Base-by-base conservation (phyloP, 1,140 invertebrate species). In the Drosophila kepulauana region DNA sequence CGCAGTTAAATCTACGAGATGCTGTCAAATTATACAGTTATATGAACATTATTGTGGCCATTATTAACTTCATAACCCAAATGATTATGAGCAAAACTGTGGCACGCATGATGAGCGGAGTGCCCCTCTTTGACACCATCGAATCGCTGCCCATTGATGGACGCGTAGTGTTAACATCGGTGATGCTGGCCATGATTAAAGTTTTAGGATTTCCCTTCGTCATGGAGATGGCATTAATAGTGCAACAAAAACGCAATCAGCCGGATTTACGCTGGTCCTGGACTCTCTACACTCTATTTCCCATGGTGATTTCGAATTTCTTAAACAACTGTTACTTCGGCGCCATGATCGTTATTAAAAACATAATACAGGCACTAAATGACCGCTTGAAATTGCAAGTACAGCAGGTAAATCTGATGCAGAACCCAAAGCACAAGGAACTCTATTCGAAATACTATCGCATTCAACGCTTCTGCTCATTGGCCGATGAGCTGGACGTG, bases 301-400 rank as follows among this genome's bases (percentile, higher is more conserved):
- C 91, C 0, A 69, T 81, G 58, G 7, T 92, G 5, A 71, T 92
- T 11, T 79, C 88, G 0, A 89, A 84, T 58, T 59, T 92, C 28
- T 61, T 91, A 1, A 91, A 92, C 15, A 92, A 91, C 65, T 81
- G 85, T 43, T 87, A 80, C 16, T 92, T 76, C 41, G 82, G 84
- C 0, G 74, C 75, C n/a, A 84, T 92, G 62, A 62, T 91, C 5
- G 64, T 91, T 48, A 71, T 69, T 2, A 78, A 77, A 35, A 59
- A 69, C 28, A 77, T 91, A 3, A 46, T 89, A 5, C 46, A 71
- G n/a, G 52, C 65, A 0, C 30, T 92, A 2, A 92, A 92, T 58
- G 2, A 5, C 0, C 48, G 65, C 7, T 13, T 92, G 5, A 48
- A 61, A 15, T 30, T 13, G 10, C 76, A 87, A 3, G 54, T 75